A percentile compares a stretch with the other conserved stretches of the same genome.
These are phyloP conservation scores for Drosophila fulvimacula DNA, from an alignment of 2,888 invertebrate species.

Conservation along the genomic window DNA sequence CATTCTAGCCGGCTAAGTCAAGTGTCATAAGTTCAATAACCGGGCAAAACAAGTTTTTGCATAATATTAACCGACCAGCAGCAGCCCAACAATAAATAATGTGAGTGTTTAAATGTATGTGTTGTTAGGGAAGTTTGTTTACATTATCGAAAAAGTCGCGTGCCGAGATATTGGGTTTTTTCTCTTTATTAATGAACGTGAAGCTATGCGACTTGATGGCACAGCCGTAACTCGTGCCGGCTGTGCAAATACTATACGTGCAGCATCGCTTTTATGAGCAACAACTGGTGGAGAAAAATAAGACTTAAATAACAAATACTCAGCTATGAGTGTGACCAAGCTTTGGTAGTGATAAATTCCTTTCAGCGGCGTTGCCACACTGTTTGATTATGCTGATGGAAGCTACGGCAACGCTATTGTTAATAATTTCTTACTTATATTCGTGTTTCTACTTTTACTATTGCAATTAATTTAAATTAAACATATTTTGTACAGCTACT, in stretches of 20 bases:
- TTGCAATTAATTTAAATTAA: not conserved
- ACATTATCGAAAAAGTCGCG: constrained; percentile 17
- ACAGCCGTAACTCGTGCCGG: constrained; percentile 36
- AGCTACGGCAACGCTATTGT: not conserved
- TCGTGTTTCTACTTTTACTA: not conserved
- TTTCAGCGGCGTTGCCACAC: constrained; percentile 18
- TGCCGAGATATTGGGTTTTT: not conserved
- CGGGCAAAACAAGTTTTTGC: constrained; percentile 71
- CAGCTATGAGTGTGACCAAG: constrained; percentile 19
- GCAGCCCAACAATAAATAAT: constrained; percentile 34
- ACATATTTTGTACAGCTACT: not conserved
- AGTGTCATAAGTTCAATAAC: constrained; percentile 74
- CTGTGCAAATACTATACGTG: constrained; percentile 39
- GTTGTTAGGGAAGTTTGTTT: constrained; percentile 27
- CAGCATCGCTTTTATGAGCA: constrained; percentile 19
- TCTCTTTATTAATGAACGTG: constrained; percentile 5
- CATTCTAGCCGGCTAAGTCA: constrained; percentile 59
- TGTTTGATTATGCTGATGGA: not conserved
- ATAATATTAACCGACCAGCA: constrained; percentile 40
- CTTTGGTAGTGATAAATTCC: not conserved
- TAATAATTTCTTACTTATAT: not conserved
- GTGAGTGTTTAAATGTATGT: constrained; percentile 21
- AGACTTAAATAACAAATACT: constrained; percentile 15
- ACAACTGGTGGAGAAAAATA: constrained; percentile 1
- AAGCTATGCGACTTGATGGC: constrained; percentile 10